Evolutionary conservation across 2,797 vertebrate species (phyloP).

Genomic region (Sebastiscus albofasciatus): DNA sequence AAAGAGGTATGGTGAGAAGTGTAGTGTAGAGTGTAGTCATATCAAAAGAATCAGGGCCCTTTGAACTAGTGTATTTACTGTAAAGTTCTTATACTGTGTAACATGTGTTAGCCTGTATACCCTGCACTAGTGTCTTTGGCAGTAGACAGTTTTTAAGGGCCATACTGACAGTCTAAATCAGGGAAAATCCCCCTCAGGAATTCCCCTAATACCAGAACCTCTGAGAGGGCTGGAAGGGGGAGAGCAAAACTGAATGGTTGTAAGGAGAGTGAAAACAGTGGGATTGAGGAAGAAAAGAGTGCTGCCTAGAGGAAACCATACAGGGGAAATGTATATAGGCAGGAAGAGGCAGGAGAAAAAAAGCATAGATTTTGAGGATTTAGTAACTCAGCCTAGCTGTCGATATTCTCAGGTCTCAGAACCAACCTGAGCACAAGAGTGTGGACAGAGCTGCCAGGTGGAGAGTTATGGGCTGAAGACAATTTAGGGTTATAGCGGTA

Average conservation of each 20-base stretch:
- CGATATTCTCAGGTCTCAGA: slow-evolving; percentile 57
- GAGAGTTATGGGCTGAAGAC: slow-evolving; percentile 27
- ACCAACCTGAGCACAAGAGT: slow-evolving; percentile 31
- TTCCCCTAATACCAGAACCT: slow-evolving; percentile 70
- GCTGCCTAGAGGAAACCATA: slow-evolving; percentile 39
- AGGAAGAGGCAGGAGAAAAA: slow-evolving; percentile 28
- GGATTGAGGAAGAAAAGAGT: slow-evolving; percentile 44
- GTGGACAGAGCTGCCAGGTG: slow-evolving; percentile 33
- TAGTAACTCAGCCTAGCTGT: slow-evolving; percentile 55
- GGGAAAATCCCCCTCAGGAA: slow-evolving; percentile 72
- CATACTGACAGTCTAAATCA: slow-evolving; percentile 69
- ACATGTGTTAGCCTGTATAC: slow-evolving; percentile 44
- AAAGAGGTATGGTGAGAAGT: neutral
- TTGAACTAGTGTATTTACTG: slow-evolving; percentile 39
- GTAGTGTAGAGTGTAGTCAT: slow-evolving; percentile 2
- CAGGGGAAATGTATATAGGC: slow-evolving; percentile 43
- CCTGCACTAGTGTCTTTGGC: slow-evolving; percentile 31
- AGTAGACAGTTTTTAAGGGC: slow-evolving; percentile 63
- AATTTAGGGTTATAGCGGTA: slow-evolving; percentile 7
- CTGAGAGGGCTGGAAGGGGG: slow-evolving; percentile 29
- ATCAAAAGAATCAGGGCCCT: slow-evolving; percentile 27
- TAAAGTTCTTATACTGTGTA: slow-evolving; percentile 21
- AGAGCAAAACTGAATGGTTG: slow-evolving; percentile 48
- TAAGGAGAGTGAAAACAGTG: slow-evolving; percentile 41
- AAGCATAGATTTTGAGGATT: slow-evolving; percentile 56